These are phyloP conservation scores for Anoplolepis gracilipes DNA, from an alignment of 1,140 invertebrate species.

Conservation along the genomic window DNA sequence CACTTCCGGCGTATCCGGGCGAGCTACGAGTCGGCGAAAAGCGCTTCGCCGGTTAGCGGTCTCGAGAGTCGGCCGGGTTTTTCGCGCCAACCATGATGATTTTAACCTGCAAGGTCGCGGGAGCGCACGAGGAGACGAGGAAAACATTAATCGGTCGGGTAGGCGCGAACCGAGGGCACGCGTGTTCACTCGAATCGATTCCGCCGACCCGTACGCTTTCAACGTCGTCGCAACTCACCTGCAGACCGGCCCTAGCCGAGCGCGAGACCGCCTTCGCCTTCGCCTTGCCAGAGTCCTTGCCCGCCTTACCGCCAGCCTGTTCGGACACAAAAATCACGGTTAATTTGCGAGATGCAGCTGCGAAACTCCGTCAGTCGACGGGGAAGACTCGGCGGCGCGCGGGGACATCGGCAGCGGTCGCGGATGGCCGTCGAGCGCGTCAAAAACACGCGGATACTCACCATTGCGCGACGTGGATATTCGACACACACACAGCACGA, in stretches of 20 bases:
- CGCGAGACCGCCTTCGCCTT: constrained; percentile 99
- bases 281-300: constrained; percentile 99
- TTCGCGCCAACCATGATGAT: constrained; percentile 81
- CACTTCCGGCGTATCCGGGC: neutral
- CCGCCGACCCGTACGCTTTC: neutral
- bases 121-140: neutral
- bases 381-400: constrained; percentile 67
- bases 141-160: neutral
- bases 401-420: constrained; percentile 55
- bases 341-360: constrained; percentile 81
- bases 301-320: constrained; percentile 99
- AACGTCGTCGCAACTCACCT: constrained; percentile 89
- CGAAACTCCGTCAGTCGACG: constrained; percentile 83
- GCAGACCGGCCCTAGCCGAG: constrained; percentile 98
- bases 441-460: constrained; percentile 86
- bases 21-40: too few relatives aligned
- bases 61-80: constrained; percentile 60
- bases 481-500: constrained; percentile 77
- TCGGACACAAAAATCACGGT: constrained; percentile 81
- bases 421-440: constrained; percentile 79
- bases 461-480: constrained; percentile 82
- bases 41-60: neutral
- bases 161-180: neutral
- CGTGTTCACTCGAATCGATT: neutral
- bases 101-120: constrained; percentile 74